Evolutionary conservation across 2,113 vertebrate genomes (phyloP).

Genomic region (Podocnemis expansa): DNA sequence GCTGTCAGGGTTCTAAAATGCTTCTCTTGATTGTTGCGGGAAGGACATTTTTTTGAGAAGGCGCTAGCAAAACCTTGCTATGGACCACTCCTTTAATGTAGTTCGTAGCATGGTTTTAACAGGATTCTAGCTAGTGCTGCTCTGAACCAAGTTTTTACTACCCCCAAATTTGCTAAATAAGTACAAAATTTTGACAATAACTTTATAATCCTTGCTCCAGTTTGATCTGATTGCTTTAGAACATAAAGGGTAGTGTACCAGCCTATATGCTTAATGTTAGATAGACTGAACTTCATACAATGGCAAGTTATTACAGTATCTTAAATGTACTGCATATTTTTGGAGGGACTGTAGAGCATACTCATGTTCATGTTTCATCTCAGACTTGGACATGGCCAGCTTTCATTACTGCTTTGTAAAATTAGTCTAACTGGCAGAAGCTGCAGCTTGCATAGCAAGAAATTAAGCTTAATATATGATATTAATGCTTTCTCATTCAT

Average conservation of each 20-base stretch:
- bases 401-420: slow-evolving; percentile 53
- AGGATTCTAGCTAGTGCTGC: background rate
- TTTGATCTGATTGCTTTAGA: background rate
- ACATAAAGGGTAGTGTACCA: background rate
- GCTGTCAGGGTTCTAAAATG: rapidly evolving
- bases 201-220: slow-evolving; percentile 3
- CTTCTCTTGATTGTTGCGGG: rapidly evolving
- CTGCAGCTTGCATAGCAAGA: slow-evolving; percentile 42
- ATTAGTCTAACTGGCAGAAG: slow-evolving; percentile 21
- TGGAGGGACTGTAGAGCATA: background rate
- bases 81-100: background rate
- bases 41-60: background rate
- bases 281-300: background rate
- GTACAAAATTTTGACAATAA: background rate
- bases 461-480: slow-evolving; percentile 33
- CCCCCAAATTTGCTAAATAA: background rate
- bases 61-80: slow-evolving; percentile 20
- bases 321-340: slow-evolving; percentile 12
- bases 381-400: slow-evolving; percentile 53
- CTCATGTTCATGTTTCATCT: slow-evolving; percentile 26
- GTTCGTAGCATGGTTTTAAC: background rate
- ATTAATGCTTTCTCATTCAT: slow-evolving; percentile 36
- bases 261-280: background rate
- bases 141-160: background rate
- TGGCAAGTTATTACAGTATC: background rate